Evolutionary conservation across 2,113 vertebrate genomes (phyloP).

Genomic region (Callospermophilus lateralis): DNA sequence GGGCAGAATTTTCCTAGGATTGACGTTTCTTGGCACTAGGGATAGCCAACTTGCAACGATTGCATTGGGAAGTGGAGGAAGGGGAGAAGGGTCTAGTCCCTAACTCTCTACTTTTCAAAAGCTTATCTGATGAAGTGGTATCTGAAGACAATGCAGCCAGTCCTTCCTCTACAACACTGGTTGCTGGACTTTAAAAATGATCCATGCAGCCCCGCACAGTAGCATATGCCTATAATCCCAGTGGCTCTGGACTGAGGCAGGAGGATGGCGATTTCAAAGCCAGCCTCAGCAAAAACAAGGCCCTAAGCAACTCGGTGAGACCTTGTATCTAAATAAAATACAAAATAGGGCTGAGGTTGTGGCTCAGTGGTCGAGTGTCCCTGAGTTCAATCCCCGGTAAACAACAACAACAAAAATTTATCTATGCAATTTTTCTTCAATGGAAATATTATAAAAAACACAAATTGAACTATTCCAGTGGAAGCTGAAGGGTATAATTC

Average conservation of each 20-base stretch:
- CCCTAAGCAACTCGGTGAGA: no score
- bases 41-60: neutral
- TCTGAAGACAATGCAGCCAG: neutral
- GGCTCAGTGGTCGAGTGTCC: no score
- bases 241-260: no score
- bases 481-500: neutral
- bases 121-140: neutral
- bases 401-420: neutral
- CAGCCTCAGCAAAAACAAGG: no score
- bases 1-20: neutral
- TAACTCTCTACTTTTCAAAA: neutral
- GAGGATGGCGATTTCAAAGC: no score
- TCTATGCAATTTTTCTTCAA: neutral
- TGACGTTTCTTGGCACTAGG: neutral
- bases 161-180: neutral
- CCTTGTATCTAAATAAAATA: no score
- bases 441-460: neutral
- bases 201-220: no score
- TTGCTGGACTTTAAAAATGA: neutral
- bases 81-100: neutral
- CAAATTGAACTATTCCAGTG: neutral
- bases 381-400: no score
- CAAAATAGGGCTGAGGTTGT: no score
- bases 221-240: no score
- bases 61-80: accelerated